phyloP scores from a whole-genome alignment of 2,797 vertebrate genomes.

The Smutsia gigantea region DNA sequence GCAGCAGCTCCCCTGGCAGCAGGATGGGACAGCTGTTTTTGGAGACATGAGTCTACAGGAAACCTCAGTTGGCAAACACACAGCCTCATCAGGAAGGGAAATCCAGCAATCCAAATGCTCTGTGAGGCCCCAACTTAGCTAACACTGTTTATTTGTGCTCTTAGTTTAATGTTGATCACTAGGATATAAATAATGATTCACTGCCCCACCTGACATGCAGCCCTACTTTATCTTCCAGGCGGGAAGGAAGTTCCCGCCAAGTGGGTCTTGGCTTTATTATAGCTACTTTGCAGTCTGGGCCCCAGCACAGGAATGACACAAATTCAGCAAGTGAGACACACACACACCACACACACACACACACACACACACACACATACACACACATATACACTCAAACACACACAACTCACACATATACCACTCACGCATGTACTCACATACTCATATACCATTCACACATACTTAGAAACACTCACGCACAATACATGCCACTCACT shows the following conservation, averaged over 20 bases:
- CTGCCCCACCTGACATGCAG: not conserved
- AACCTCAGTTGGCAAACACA: conserved; percentile 74
- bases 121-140: conserved; percentile 65
- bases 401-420: not conserved
- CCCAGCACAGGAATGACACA: not conserved
- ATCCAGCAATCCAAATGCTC: conserved; percentile 76
- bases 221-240: not conserved
- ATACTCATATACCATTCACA: not conserved
- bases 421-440: not conserved
- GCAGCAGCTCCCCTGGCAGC: conserved; percentile 52
- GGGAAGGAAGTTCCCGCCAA: not conserved
- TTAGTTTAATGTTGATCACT: conserved; percentile 80
- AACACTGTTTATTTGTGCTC: conserved; percentile 76
- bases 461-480: not conserved
- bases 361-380: not conserved
- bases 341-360: too few relatives aligned
- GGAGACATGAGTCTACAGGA: conserved; percentile 75
- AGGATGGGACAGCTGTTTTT: conserved; percentile 73
- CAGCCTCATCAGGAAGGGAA: conserved; percentile 76
- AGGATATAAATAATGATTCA: conserved; percentile 44
- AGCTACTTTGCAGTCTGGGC: not conserved
- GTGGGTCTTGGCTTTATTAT: not conserved
- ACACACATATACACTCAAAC: not conserved
- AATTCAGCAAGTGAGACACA: not conserved
- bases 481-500: not conserved